Evolutionary conservation across 2,888 invertebrate genomes (phyloP).

Genomic region (Sarcophaga carnaria): DNA sequence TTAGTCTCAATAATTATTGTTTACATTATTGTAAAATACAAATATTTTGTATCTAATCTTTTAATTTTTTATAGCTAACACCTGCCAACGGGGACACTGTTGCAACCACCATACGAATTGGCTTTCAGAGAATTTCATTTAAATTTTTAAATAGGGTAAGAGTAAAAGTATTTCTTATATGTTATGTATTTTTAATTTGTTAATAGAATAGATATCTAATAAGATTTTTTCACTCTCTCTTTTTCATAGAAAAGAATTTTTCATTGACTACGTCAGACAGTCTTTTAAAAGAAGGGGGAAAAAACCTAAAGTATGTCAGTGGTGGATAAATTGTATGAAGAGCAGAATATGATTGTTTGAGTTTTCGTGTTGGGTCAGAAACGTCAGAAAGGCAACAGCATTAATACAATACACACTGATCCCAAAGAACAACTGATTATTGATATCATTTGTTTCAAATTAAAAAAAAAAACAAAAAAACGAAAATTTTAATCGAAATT

Average conservation of each 20-base stretch:
- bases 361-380: constrained; percentile 18
- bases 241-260: constrained; percentile 25
- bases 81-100: neutral
- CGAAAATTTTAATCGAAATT: neutral
- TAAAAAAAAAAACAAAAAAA: constrained; percentile 1
- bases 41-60: neutral
- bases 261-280: constrained; percentile 20
- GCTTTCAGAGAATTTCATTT: constrained; percentile 17
- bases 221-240: constrained; percentile 22
- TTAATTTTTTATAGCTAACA: constrained; percentile 9
- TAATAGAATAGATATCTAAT: constrained; percentile 4
- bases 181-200: neutral
- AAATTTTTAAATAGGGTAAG: constrained; percentile 16
- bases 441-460: constrained; percentile 21
- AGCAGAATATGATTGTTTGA: constrained; percentile 9
- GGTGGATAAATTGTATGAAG: constrained; percentile 35
- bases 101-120: constrained; percentile 32
- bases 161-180: neutral
- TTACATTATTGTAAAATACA: neutral
- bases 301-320: constrained; percentile 11
- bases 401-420: constrained; percentile 28
- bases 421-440: constrained; percentile 19
- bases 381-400: constrained; percentile 24
- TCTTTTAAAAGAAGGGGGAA: neutral
- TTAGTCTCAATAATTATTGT: neutral